phyloP scores from a whole-genome alignment of 2,888 invertebrate species.

The Syrphus vitripennis region DNA sequence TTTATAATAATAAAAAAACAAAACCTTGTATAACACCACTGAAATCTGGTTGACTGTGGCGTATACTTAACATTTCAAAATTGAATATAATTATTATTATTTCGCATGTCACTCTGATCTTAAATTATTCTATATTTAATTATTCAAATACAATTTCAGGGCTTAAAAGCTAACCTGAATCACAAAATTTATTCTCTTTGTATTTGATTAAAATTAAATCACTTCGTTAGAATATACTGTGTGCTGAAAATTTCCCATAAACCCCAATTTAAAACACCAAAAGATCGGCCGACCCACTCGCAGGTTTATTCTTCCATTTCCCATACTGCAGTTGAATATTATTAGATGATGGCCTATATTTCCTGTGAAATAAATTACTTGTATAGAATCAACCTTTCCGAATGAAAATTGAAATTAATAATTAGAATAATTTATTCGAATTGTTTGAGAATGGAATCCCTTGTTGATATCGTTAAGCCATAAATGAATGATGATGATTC shows the following conservation, averaged over 20 bases:
- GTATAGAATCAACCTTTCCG: not conserved
- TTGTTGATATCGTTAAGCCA: not conserved
- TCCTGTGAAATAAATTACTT: not conserved
- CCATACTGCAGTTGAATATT: not conserved
- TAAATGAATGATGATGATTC: constrained; percentile 26
- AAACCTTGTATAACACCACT: not conserved
- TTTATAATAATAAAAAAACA: too few relatives aligned
- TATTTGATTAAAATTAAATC: constrained; percentile 4
- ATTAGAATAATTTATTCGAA: constrained; percentile 42
- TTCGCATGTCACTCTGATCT: not conserved
- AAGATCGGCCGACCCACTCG: not conserved
- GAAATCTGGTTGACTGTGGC: not conserved
- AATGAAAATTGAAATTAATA: constrained; percentile 16
- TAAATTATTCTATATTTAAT: not conserved
- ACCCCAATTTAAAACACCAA: not conserved
- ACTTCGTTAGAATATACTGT: not conserved
- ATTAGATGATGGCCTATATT: not conserved
- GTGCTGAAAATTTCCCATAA: not conserved
- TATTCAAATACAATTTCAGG: not conserved
- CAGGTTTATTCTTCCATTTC: not conserved
- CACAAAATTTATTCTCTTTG: constrained; percentile 6
- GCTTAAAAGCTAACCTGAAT: not conserved
- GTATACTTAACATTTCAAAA: not conserved
- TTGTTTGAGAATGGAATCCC: constrained; percentile 12
- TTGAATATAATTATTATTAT: constrained; percentile 1